These are phyloP conservation scores for Eucidaris tribuloides DNA, from an alignment of 35 echinoderm and acorn worm genomes.

Conservation along the genomic window DNA sequence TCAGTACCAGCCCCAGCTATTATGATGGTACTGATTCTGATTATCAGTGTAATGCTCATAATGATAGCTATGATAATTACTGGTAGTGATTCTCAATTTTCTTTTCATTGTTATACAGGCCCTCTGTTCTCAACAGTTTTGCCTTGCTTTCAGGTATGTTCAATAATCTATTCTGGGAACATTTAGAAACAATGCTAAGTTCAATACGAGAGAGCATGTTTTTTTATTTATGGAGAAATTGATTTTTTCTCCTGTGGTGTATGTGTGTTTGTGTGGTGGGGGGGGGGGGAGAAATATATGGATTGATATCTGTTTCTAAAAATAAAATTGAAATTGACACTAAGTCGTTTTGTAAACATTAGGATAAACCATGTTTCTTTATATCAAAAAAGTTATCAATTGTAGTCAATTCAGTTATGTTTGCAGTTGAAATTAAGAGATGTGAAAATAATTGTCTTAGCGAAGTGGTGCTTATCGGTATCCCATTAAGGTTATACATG, in stretches of 20 bases:
- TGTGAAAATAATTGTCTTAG: too few species aligned
- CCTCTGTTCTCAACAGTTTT: constrained; percentile 53
- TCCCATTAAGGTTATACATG: too few species aligned
- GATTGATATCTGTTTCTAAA: neutral
- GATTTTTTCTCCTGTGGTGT: neutral
- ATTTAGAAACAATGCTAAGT: neutral
- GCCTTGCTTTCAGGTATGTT: constrained; percentile 41
- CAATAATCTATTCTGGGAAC: neutral
- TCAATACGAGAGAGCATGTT: neutral
- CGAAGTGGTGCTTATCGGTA: too few species aligned
- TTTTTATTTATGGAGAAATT: neutral
- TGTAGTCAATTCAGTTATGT: too few species aligned
- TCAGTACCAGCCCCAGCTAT: neutral
- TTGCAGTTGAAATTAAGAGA: too few species aligned
- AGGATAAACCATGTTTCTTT: too few species aligned
- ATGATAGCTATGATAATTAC: neutral
- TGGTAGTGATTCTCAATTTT: neutral
- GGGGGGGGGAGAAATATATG: neutral
- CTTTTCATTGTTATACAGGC: constrained; percentile 16
- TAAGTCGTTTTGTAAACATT: too few species aligned
- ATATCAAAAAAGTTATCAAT: too few species aligned
- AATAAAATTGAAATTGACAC: too few species aligned
- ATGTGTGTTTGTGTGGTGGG: neutral
- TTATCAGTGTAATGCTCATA: too few species aligned
- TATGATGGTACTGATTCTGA: too few species aligned